A percentile compares a stretch with the other conserved stretches of the same genome.
phyloP scores from a whole-genome alignment of 2,113 vertebrate species.

The cattle (Bos taurus) region DNA sequence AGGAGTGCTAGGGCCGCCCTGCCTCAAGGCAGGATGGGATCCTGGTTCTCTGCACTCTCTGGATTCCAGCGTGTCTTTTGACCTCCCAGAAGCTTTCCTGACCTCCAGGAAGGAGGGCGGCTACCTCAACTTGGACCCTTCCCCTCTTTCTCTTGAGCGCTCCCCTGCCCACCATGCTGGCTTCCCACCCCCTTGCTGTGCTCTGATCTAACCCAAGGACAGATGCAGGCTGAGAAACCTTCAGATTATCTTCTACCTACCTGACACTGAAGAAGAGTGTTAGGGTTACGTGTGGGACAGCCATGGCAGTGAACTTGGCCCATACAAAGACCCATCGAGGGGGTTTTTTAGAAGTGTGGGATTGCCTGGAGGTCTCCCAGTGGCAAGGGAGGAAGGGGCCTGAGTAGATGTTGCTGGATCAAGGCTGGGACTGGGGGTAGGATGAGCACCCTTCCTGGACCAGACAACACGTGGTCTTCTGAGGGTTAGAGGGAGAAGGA shows the following conservation, averaged over 20 bases:
- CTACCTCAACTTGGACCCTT: accelerated
- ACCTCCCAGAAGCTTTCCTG: not conserved
- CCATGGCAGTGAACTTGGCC: not conserved
- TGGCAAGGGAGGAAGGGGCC: not conserved
- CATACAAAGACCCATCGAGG: not conserved
- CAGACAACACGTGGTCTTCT: not conserved
- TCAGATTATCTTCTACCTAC: not conserved
- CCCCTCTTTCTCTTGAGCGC: not conserved
- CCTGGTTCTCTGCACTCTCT: not conserved
- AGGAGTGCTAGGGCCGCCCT: not conserved
- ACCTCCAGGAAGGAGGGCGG: not conserved
- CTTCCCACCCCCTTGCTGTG: not conserved
- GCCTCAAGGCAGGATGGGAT: not conserved
- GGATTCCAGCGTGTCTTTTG: not conserved
- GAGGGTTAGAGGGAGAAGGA: not conserved
- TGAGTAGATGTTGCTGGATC: not conserved
- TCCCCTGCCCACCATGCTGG: not conserved
- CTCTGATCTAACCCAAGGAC: not conserved
- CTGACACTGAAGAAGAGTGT: not conserved
- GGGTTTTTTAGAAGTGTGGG: not conserved
- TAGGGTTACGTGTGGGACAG: accelerated
- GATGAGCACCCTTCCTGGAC: not conserved
- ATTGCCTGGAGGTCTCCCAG: not conserved
- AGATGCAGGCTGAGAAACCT: not conserved
- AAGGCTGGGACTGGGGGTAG: not conserved